Evolutionary conservation across 2,888 invertebrate genomes (phyloP).

Genomic region (Busseola fusca): DNA sequence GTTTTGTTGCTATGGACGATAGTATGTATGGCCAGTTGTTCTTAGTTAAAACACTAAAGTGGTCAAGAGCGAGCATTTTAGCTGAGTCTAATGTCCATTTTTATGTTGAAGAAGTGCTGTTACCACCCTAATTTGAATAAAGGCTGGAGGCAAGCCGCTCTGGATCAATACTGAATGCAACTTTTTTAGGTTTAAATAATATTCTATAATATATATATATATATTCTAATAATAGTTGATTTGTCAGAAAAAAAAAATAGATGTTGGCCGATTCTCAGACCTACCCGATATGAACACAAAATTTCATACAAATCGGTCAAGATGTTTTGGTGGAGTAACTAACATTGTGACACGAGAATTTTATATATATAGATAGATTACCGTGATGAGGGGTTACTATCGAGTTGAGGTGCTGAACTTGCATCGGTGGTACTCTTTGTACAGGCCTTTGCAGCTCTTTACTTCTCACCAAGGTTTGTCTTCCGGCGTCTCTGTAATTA

Average conservation of each 20-base stretch:
- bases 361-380: slow-evolving; percentile 41
- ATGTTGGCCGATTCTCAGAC: too few species aligned
- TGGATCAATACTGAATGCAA: slow-evolving; percentile 7
- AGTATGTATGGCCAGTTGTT: background rate
- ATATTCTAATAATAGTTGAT: too few species aligned
- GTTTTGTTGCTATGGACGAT: background rate
- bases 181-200: too few species aligned
- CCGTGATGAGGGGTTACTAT: slow-evolving; percentile 68
- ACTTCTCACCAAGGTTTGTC: slow-evolving; percentile 84
- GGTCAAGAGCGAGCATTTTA: background rate
- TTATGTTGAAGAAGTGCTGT: too few species aligned
- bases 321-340: too few species aligned
- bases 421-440: slow-evolving; percentile 86
- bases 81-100: background rate
- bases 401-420: slow-evolving; percentile 73
- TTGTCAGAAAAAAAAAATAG: too few species aligned
- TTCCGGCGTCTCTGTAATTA: slow-evolving; percentile 77
- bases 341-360: too few species aligned
- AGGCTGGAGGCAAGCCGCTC: background rate
- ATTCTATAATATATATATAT: too few species aligned
- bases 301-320: too few species aligned
- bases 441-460: slow-evolving; percentile 85
- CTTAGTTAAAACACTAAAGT: background rate
- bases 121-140: background rate
- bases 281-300: too few species aligned